phyloP scores from a whole-genome alignment of 2,888 invertebrate species.

The Troides helena region DNA sequence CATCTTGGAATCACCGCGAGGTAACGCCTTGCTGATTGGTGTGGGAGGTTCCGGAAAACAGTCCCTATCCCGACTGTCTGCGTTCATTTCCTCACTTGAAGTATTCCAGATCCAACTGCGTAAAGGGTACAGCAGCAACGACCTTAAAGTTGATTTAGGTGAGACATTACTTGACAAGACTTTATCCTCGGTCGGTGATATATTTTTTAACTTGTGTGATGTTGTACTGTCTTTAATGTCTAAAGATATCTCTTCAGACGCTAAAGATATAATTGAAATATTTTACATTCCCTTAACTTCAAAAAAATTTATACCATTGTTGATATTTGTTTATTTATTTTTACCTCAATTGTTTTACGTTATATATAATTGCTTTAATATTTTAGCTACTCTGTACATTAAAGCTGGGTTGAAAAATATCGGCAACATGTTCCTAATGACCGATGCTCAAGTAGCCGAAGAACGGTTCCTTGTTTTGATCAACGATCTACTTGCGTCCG shows the following conservation, averaged over 20 bases:
- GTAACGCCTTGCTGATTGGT: constrained; percentile 94
- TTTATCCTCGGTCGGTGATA: neutral
- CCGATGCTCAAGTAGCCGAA: constrained; percentile 95
- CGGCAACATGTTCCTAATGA: constrained; percentile 93
- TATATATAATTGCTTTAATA: neutral
- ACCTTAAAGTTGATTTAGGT: constrained; percentile 86
- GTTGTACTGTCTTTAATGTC: no score
- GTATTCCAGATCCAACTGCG: constrained; percentile 96
- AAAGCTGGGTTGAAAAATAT: constrained; percentile 93
- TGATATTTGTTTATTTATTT: no score
- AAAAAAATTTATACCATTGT: no score
- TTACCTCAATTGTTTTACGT: no score
- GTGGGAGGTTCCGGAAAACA: constrained; percentile 98
- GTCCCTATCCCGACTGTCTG: constrained; percentile 91
- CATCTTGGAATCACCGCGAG: constrained; percentile 94
- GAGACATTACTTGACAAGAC: constrained; percentile 25
- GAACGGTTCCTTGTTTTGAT: constrained; percentile 95
- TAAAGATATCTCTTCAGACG: no score
- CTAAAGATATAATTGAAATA: no score
- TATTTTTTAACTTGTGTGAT: neutral
- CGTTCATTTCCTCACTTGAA: constrained; percentile 94
- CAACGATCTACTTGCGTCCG: constrained; percentile 95
- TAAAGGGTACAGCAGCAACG: constrained; percentile 91
- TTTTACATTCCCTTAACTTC: no score
- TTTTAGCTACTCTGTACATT: constrained; percentile 86